Base-by-base conservation (phyloP, 1,140 invertebrate genomes). In the Neotoxoptera formosana region DNA sequence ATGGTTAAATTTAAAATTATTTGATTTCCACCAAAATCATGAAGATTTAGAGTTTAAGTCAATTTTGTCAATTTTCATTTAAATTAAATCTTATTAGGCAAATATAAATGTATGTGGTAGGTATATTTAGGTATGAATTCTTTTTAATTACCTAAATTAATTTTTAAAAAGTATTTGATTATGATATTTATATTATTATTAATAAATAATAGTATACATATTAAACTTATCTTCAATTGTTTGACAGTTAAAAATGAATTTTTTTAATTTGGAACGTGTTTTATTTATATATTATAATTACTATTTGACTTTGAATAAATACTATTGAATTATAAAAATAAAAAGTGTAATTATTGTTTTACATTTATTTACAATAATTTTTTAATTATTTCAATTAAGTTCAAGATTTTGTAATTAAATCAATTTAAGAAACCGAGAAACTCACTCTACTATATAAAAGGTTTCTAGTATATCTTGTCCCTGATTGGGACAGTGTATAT, bases 221-320 rank as follows among this genome's bases (percentile, higher is more conserved):
- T 81, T 84, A 41, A 84, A 21, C 23, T 4, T 41, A 1, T 84
- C 36, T 84, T 83, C 25, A 84, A 84, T 14, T 84, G 23, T 41
- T 84, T 45, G 23, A 41, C 7, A 25, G 30, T 84, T 84, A 11
- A 84, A 84, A 84, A 36, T 83, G 7, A 17, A 41, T 41, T 83
- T 36, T 83, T 83, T 9, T 83, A 41, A 21, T 36, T 14, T 84
- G 36, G 9, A 45, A 84, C 36, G 23, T 21, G 8, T 25, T 25
- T 84, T 84, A 45, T 84, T 84, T 84, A 30, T 84, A 30, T 45
- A 84, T 87, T 45, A 84, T 87, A n/a, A 48, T 87, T 87, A 48
- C 30, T 47, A 48, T 48, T 87, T n/a, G 25, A 87, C 84, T 30
- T 86, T 17, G 23, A 86, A 86, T 86, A 86, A 41, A 86, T 86